Evolutionary conservation across 2,797 vertebrate species (phyloP), one percentile per base, ranked within the genome.

Genomic region (Clamator glandarius): DNA sequence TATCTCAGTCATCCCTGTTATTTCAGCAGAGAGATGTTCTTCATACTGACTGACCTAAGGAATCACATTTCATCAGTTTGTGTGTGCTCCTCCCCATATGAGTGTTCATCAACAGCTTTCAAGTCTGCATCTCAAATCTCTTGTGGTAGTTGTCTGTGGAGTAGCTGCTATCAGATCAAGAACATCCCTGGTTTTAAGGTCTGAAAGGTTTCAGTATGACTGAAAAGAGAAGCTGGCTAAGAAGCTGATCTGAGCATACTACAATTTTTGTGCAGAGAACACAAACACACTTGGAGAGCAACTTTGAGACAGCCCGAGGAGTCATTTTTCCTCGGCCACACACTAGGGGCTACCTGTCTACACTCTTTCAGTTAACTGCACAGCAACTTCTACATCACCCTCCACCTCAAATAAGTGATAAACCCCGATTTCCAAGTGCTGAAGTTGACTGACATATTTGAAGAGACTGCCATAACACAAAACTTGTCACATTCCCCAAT

Each of bases 311-410:
- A 5, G 14, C 12, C 21, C 1, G 2, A n/a, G 14, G 61, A 55
- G 25, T 31, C 57, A 77, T 24, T 68, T 29, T 42, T 31, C 35
- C 35, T 78, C 59, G n/a, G 54, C 9, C 33, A 61, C 3, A 33
- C 29, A 12, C 31, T 64, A 55, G 11, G 28, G 15, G 52, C 44
- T 83, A 21, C 6, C 36, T 41, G 16, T 28, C 51, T 50, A 74
- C 0, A 0, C 6, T 57, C 57, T n/a, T 77, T 52, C 50, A 44
- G 41, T 36, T n/a, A 72, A 67, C 28, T 39, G 44, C 11, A 31
- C 4, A 19, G 9, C 0, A 0, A 81, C 29, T 77, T 52, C 41
- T 50, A 36, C 12, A 75, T 42, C 33, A 18, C 15, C 29, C 78
- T 78, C 19, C 20, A 48, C 13, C 80, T 70, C 35, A 73, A 46